A percentile compares a stretch with the other conserved stretches of the same genome.
Conservation (phyloP, 2,113 vertebrate species). For the Brachionichthys hirsutus region DNA sequence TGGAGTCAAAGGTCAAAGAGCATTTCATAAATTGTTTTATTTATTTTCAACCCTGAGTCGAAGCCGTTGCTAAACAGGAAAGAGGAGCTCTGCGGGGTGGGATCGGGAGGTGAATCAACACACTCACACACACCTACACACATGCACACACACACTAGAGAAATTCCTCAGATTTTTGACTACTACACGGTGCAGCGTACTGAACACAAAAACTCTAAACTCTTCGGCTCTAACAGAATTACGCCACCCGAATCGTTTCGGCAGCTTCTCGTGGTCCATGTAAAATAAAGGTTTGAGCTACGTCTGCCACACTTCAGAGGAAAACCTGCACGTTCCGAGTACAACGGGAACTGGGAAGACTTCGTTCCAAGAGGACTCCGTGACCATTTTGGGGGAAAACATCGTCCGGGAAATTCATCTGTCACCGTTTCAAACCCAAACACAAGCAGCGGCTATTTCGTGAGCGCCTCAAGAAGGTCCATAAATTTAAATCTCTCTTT, state of each 20-base stretch:
- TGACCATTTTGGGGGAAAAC: slow-evolving; percentile 32
- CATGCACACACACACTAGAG: slow-evolving; percentile 49
- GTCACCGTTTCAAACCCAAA: slow-evolving; percentile 10
- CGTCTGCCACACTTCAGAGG: slow-evolving; percentile 24
- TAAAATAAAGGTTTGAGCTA: slow-evolving; percentile 22
- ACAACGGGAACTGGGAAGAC: neutral
- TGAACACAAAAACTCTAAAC: slow-evolving; percentile 27
- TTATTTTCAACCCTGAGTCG: neutral
- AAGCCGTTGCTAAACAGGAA: slow-evolving; percentile 14
- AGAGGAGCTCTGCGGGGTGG: slow-evolving; percentile 8
- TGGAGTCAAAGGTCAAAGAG: too few relatives aligned
- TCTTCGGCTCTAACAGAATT: slow-evolving; percentile 24
- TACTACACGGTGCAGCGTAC: slow-evolving; percentile 32
- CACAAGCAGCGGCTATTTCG: slow-evolving; percentile 11
- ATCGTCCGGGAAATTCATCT: slow-evolving; percentile 10
- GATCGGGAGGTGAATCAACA: slow-evolving; percentile 8
- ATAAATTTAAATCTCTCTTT: slow-evolving; percentile 14
- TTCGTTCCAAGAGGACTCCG: slow-evolving; percentile 4
- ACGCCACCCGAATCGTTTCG: slow-evolving; percentile 15
- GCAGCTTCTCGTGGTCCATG: neutral
- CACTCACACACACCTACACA: slow-evolving; percentile 24
- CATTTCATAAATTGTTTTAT: neutral
- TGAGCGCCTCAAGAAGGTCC: slow-evolving; percentile 15
- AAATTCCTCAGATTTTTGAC: slow-evolving; percentile 71
- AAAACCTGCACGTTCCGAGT: slow-evolving; percentile 10